Base-by-base conservation (phyloP, 2,797 vertebrate species). In the Pangasius larnaudii region DNA sequence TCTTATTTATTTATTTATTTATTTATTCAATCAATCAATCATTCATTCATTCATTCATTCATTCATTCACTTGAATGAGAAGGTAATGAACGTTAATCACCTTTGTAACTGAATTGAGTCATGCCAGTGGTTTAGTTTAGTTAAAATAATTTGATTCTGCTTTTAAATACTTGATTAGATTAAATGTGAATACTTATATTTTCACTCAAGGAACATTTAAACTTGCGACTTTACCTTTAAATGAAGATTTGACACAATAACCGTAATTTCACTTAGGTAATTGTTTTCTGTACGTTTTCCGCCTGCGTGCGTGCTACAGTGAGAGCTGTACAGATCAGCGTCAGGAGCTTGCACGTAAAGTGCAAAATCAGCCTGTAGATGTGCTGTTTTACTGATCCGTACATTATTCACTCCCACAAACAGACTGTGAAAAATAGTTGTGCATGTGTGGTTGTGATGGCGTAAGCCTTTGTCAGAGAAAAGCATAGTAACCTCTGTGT, bases 391-490 rank as follows among this genome's bases (percentile, higher is more conserved):
- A 83, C 77, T 90, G 83, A 78, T 33, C 58, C n/a, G 69, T 90
- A 79, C 88, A 88, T 90, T 93, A 91, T 89, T 90, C 59, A 87
- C 42, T 53, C 78, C 22, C n/a, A 42, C 91, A 74, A 59, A 85
- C 81, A 53, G 56, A 85, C 80, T 86, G 59, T 92, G 91, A 94
- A 90, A 77, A 91, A 94, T 91, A 53, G 80, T 18, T 53, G 71
- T n/a, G 67, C 14, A 27, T 87, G 61, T 85, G 51, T 75, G 80
- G 16, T 18, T 84, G 63, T 51, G 61, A 51, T 83, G 42, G 42
- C 22, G n/a, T 42, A 74, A 85, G 30, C 69, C 8, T 63, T 87
- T 84, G 6, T 72, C 51, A 67, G 51, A 82, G 24, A 46, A 75
- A 56, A 83, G 39, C 71, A 49, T 85, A 71, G n/a, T 87, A 69